These are phyloP conservation scores for Teleogryllus oceanicus DNA, from an alignment of 2,888 invertebrate genomes.

Conservation along the genomic window DNA sequence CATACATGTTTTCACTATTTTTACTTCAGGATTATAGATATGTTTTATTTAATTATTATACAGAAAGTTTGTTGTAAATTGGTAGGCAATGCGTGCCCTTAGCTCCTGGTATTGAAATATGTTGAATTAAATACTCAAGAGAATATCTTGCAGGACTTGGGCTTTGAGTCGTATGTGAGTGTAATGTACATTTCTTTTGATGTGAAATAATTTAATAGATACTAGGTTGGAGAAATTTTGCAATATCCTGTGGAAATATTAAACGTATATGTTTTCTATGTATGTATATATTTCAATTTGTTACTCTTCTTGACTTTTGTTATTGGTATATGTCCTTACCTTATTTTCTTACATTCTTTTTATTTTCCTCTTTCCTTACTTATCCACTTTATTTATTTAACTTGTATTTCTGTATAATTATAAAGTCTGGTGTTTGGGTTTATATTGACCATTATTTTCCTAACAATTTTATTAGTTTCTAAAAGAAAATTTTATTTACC, in stretches of 20 bases:
- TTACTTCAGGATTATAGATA: neutral
- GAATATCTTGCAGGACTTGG: constrained; percentile 3
- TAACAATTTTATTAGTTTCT: neutral
- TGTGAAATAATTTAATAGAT: neutral
- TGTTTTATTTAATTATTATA: constrained; percentile 18
- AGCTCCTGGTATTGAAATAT: neutral
- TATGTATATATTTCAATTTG: constrained; percentile 3
- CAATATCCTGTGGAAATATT: constrained; percentile 18
- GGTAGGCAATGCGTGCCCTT: neutral
- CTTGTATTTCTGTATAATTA: neutral
- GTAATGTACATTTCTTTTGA: constrained; percentile 3
- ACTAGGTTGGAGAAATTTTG: neutral
- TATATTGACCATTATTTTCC: neutral
- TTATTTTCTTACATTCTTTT: neutral
- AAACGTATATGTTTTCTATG: neutral
- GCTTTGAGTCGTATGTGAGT: neutral
- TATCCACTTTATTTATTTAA: constrained; percentile 11
- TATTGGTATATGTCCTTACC: neutral
- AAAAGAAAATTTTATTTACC: neutral
- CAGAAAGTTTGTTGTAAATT: neutral
- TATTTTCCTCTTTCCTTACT: neutral
- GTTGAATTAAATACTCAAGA: neutral
- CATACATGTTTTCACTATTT: neutral
- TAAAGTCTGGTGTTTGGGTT: neutral
- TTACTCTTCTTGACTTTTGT: neutral